These are phyloP conservation scores for Plecturocebus donacophilus DNA, from an alignment of 2,113 vertebrate genomes.

Conservation along the genomic window DNA sequence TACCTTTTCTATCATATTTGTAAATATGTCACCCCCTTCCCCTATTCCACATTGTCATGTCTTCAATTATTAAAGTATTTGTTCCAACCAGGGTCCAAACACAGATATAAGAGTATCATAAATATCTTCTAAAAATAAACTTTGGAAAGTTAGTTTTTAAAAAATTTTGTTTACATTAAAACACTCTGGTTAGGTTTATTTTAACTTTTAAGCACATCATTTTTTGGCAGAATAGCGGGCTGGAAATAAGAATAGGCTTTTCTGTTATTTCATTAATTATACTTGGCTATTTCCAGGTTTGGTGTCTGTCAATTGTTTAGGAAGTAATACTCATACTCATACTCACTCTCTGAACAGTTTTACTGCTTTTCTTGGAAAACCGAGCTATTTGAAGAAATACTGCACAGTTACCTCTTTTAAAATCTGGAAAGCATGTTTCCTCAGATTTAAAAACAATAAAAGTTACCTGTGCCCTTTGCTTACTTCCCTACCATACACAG, in stretches of 20 bases:
- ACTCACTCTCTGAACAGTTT: constrained; percentile 27
- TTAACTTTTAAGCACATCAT: constrained; percentile 30
- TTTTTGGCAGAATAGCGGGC: background rate
- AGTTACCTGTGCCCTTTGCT: background rate
- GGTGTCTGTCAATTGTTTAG: background rate
- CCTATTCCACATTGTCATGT: background rate
- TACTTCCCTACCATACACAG: background rate
- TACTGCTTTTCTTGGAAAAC: background rate
- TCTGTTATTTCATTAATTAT: background rate
- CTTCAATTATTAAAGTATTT: background rate
- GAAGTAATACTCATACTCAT: background rate
- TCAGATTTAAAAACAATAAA: background rate
- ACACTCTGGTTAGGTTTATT: background rate
- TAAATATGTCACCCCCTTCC: background rate
- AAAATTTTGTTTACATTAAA: background rate
- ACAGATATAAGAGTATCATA: background rate
- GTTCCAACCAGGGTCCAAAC: background rate
- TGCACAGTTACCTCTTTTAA: background rate
- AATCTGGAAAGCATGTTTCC: background rate
- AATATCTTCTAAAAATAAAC: background rate
- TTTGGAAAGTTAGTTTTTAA: background rate
- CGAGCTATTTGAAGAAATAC: background rate
- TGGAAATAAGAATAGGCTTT: background rate
- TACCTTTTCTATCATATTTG: no score
- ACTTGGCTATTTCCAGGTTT: background rate